phyloP scores from a whole-genome alignment of 2,113 vertebrate genomes.

The Zosterops lateralis region DNA sequence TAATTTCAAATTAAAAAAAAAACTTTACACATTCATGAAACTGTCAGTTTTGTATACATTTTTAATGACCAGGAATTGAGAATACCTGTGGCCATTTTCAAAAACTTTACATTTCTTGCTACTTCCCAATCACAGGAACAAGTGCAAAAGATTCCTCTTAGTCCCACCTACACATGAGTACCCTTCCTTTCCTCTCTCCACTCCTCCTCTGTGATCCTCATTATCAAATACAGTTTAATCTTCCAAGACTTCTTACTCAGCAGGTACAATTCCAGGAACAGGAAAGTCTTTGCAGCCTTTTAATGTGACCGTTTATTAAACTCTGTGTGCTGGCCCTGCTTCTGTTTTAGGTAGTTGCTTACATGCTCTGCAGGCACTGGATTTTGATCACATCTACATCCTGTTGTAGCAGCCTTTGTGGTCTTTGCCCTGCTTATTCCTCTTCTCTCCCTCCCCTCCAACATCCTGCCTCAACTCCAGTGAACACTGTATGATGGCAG shows the following conservation, averaged over 20 bases:
- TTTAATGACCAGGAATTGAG: neutral
- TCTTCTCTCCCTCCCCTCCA: neutral
- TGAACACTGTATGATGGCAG: neutral
- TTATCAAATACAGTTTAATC: neutral
- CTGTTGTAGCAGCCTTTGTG: neutral
- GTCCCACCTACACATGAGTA: neutral
- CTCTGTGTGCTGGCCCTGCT: neutral
- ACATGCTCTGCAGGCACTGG: neutral
- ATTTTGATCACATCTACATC: neutral
- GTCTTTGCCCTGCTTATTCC: neutral
- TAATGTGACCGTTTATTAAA: neutral
- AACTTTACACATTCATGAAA: neutral
- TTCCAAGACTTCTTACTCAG: neutral
- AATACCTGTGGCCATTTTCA: neutral
- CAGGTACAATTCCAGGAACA: neutral
- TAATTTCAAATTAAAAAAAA: neutral
- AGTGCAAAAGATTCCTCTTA: neutral
- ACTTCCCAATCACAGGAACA: neutral
- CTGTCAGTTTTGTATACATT: neutral
- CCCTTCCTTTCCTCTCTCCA: neutral
- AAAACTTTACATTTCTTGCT: neutral
- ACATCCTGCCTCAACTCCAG: neutral
- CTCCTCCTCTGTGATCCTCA: neutral
- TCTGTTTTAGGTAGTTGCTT: neutral
- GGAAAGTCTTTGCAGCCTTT: neutral